Conservation (phyloP, 2,113 vertebrate genomes). For the Lasiurus cinereus region DNA sequence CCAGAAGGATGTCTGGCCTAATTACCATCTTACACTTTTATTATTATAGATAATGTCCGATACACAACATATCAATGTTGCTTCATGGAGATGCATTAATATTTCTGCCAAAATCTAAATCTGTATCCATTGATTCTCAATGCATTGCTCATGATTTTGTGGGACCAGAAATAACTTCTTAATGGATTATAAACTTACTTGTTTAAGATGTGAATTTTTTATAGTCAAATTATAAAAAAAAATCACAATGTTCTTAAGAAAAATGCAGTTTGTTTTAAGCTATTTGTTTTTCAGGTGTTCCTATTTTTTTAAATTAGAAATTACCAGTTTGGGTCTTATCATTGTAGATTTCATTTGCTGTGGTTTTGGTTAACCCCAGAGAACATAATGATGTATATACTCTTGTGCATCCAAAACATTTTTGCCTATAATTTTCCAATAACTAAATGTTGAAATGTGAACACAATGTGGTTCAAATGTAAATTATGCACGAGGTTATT, state of each 20-base stretch:
- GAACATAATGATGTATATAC: neutral
- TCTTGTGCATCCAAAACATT: neutral
- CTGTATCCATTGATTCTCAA: neutral
- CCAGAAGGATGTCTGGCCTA: no score
- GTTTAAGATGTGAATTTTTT: neutral
- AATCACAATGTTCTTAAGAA: neutral
- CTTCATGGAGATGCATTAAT: neutral
- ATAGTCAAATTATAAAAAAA: neutral
- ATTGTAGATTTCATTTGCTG: neutral
- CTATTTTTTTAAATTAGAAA: neutral
- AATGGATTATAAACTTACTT: neutral
- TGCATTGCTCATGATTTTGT: neutral
- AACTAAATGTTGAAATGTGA: neutral
- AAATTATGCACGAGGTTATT: neutral
- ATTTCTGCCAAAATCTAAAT: neutral
- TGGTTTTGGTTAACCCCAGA: neutral
- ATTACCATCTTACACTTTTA: no score
- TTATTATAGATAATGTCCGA: neutral
- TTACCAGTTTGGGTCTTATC: neutral
- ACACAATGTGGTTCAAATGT: neutral
- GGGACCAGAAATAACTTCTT: neutral
- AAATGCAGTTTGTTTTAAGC: neutral
- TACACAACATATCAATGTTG: neutral
- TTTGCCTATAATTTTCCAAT: conserved; percentile 18
- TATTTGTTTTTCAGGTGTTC: neutral